Conservation (phyloP, 2,888 invertebrate genomes). For the Crioceris asparagi region DNA sequence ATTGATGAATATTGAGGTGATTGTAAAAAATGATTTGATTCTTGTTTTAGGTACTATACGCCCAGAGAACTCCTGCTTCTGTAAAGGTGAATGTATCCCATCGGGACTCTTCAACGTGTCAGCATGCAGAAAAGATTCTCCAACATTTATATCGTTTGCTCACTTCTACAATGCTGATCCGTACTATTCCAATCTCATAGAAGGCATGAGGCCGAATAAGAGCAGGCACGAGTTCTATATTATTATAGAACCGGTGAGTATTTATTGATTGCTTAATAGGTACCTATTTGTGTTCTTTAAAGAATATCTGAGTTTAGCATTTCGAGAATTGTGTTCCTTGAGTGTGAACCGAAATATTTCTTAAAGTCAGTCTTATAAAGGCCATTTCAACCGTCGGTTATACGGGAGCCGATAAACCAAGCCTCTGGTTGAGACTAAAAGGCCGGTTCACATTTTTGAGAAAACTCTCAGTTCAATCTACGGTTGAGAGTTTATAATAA, state of each 20-base stretch:
- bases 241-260: conserved; percentile 57
- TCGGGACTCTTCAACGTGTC: conserved; percentile 66
- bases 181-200: conserved; percentile 47
- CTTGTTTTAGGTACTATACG: conserved; percentile 43
- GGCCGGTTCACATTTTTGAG: too few species aligned
- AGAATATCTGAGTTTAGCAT: too few species aligned
- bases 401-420: too few species aligned
- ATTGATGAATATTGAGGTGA: neutral
- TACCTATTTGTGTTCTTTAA: too few species aligned
- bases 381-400: too few species aligned
- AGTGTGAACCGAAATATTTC: too few species aligned
- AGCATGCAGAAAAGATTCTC: conserved; percentile 64
- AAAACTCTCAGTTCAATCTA: too few species aligned
- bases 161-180: conserved; percentile 71
- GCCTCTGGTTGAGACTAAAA: too few species aligned
- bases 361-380: too few species aligned
- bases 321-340: too few species aligned
- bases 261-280: too few species aligned
- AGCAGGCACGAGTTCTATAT: conserved; percentile 65
- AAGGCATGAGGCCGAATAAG: conserved; percentile 56
- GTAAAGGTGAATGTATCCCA: conserved; percentile 62
- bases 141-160: conserved; percentile 70
- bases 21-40: neutral
- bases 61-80: conserved; percentile 57
- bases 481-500: too few species aligned